phyloP scores from a whole-genome alignment of 2,113 vertebrate genomes.

The Echinops telfairi region DNA sequence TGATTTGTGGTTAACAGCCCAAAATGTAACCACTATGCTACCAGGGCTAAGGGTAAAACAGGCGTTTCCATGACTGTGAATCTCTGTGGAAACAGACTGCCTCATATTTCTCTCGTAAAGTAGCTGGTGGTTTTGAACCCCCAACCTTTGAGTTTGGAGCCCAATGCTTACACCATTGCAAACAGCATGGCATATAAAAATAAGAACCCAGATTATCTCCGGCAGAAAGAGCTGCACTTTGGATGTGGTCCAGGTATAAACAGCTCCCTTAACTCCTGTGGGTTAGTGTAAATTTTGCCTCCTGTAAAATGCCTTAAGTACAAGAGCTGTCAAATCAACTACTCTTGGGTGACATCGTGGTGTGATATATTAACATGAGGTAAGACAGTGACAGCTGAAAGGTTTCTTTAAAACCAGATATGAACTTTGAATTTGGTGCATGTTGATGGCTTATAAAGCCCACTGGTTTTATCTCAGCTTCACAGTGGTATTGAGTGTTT shows the following conservation, averaged over 20 bases:
- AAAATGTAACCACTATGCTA: too few relatives aligned
- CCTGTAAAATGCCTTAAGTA: not conserved
- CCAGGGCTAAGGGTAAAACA: too few relatives aligned
- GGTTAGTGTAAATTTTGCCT: slow-evolving; percentile 41
- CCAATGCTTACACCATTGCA: not conserved
- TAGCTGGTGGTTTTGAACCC: too few relatives aligned
- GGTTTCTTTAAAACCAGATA: slow-evolving; percentile 37
- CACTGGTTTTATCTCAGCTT: slow-evolving; percentile 31
- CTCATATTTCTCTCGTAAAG: too few relatives aligned
- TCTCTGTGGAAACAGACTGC: too few relatives aligned
- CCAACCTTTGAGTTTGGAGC: too few relatives aligned
- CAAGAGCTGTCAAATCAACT: slow-evolving; percentile 50
- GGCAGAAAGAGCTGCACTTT: not conserved
- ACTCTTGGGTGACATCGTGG: not conserved
- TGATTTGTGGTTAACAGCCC: too few relatives aligned
- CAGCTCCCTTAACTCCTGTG: not conserved
- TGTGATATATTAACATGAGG: not conserved
- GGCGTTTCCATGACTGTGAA: too few relatives aligned
- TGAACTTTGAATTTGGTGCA: not conserved
- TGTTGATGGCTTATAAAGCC: not conserved
- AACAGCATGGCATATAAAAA: not conserved
- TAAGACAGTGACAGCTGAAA: slow-evolving; percentile 47
- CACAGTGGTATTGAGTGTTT: not conserved
- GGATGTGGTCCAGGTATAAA: not conserved
- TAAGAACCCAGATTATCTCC: not conserved